Evolutionary conservation across 1,140 invertebrate species (phyloP).

Genomic region (Chironomus tepperi): DNA sequence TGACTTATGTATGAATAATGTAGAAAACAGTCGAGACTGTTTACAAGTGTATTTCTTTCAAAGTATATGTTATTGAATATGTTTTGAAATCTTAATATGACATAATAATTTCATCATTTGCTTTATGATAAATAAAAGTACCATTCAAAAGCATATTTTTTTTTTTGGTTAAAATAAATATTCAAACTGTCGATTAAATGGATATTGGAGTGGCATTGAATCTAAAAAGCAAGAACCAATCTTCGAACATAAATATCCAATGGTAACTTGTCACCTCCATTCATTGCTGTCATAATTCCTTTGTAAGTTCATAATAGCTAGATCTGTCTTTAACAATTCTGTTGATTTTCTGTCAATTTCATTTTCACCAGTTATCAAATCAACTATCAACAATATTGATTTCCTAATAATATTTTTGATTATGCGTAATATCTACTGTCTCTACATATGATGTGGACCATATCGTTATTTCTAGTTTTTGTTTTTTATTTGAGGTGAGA

Average conservation of each 20-base stretch:
- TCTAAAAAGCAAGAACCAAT: conserved; percentile 41
- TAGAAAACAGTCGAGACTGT: too few species aligned
- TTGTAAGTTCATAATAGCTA: conserved; percentile 37
- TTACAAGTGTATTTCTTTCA: too few species aligned
- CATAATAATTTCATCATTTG: not conserved
- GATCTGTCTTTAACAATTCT: conserved; percentile 42
- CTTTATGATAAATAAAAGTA: conserved; percentile 49
- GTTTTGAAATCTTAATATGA: not conserved
- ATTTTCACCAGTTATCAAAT: conserved; percentile 48
- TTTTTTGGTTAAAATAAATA: conserved; percentile 43
- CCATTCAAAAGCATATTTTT: conserved; percentile 49
- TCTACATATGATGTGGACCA: conserved; percentile 47
- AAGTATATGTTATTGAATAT: too few species aligned
- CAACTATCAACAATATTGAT: conserved; percentile 47
- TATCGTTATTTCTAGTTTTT: conserved; percentile 46
- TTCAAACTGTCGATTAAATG: conserved; percentile 53
- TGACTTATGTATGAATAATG: too few species aligned
- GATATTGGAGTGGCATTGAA: conserved; percentile 54
- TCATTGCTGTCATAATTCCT: conserved; percentile 39
- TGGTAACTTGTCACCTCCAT: conserved; percentile 34
- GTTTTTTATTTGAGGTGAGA: conserved; percentile 47
- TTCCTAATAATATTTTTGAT: conserved; percentile 46
- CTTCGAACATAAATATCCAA: conserved; percentile 37
- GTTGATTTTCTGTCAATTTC: conserved; percentile 45
- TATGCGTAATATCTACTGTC: conserved; percentile 42